Evolutionary conservation across 2,113 vertebrate species (phyloP).

Genomic region (Lota lota): DNA sequence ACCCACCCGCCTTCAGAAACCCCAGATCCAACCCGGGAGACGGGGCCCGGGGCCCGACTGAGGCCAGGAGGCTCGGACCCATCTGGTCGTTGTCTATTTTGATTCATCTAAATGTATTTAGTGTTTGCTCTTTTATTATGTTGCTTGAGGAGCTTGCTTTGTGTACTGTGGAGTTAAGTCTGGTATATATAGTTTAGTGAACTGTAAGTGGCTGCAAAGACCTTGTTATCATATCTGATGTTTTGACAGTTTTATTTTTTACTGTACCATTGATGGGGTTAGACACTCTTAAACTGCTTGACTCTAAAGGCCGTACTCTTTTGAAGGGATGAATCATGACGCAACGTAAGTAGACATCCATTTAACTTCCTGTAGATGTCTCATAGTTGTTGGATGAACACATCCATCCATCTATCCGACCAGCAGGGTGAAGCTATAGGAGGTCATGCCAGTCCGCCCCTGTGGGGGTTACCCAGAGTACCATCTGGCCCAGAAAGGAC

Average conservation of each 20-base stretch:
- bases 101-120: not conserved
- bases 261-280: no score
- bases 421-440: no score
- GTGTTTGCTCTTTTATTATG: not conserved
- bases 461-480: conserved; percentile 47
- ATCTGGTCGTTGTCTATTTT: not conserved
- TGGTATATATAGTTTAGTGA: no score
- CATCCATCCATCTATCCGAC: no score
- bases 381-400: not conserved
- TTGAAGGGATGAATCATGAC: no score
- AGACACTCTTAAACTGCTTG: not conserved
- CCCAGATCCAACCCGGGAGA: conserved; percentile 24
- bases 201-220: no score
- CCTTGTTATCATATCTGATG: no score
- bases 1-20: conserved; percentile 34
- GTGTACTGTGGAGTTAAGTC: no score
- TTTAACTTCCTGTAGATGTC: not conserved
- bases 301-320: no score
- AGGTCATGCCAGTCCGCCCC: conserved; percentile 1
- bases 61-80: not conserved
- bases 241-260: no score
- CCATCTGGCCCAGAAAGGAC: conserved; percentile 25
- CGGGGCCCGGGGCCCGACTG: conserved; percentile 14
- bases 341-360: no score
- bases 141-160: not conserved